phyloP scores from a whole-genome alignment of 2,888 invertebrate species.

The Polymixis lichenea region DNA sequence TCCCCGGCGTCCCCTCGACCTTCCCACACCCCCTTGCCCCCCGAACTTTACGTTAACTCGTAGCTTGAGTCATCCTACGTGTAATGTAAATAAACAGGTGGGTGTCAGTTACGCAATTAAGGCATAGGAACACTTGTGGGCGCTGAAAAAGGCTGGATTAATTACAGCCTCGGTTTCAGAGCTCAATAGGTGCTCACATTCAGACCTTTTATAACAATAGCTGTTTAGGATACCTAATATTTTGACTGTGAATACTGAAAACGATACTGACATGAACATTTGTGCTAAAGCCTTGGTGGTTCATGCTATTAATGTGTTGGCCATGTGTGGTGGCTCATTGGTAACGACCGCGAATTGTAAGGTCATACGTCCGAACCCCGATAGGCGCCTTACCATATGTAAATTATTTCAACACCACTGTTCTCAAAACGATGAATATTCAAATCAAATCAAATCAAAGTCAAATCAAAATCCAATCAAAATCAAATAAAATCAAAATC shows the following conservation, averaged over 20 bases:
- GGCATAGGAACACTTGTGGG: slow-evolving; percentile 35
- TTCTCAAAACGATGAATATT: no score
- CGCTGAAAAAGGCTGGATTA: slow-evolving; percentile 19
- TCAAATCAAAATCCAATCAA: no score
- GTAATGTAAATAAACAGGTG: slow-evolving; percentile 65
- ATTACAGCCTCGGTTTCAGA: slow-evolving; percentile 18
- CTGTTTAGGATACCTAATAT: background rate
- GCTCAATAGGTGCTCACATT: slow-evolving; percentile 5
- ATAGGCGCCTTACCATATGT: no score
- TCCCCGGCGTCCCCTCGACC: slow-evolving; percentile 66
- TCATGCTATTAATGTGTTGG: no score
- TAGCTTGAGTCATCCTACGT: slow-evolving; percentile 63
- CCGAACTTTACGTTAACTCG: slow-evolving; percentile 69
- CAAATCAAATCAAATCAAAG: no score
- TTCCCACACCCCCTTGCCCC: slow-evolving; percentile 56
- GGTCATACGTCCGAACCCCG: no score
- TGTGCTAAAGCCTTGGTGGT: background rate
- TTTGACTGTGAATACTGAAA: background rate
- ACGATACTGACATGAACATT: background rate
- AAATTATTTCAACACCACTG: no score
- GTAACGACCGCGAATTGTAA: no score
- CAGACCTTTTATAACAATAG: background rate
- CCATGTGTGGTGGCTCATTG: no score
- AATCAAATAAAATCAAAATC: no score
- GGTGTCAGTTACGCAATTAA: slow-evolving; percentile 55